Conservation (phyloP, 2,797 vertebrate genomes). For the Acropternis orthonyx region DNA sequence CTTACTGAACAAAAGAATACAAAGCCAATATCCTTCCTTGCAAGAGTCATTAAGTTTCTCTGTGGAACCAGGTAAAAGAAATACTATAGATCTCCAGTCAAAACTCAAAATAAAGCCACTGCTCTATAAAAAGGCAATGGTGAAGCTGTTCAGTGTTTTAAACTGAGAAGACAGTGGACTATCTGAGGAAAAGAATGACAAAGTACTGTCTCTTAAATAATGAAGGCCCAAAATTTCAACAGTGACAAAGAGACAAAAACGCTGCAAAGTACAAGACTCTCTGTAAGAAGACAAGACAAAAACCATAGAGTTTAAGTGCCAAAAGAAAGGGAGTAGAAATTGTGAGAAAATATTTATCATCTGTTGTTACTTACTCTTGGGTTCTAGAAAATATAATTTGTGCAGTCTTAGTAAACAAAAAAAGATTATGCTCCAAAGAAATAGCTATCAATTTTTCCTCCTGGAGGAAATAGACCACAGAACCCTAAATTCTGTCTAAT, state of each 20-base stretch:
- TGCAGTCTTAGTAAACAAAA: neutral
- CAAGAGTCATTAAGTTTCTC: neutral
- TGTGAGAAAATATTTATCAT: neutral
- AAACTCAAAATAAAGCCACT: neutral
- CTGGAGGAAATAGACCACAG: neutral
- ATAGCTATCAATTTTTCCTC: neutral
- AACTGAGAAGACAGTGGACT: neutral
- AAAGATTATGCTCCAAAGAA: neutral
- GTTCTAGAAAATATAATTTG: neutral
- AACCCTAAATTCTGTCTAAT: neutral
- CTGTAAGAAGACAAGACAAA: neutral
- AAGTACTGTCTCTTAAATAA: neutral
- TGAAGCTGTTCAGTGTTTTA: neutral
- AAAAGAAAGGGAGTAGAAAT: neutral
- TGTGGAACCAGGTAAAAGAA: neutral
- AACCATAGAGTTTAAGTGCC: neutral
- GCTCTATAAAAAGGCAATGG: neutral
- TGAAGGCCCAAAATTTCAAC: neutral
- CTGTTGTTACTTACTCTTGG: neutral
- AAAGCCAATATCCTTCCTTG: neutral
- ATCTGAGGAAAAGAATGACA: neutral
- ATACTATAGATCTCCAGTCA: neutral
- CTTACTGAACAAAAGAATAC: neutral
- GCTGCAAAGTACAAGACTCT: neutral
- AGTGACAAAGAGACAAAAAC: neutral